Evolutionary conservation across 2,888 invertebrate species (phyloP).

Genomic region (Oeneis ivallda): DNA sequence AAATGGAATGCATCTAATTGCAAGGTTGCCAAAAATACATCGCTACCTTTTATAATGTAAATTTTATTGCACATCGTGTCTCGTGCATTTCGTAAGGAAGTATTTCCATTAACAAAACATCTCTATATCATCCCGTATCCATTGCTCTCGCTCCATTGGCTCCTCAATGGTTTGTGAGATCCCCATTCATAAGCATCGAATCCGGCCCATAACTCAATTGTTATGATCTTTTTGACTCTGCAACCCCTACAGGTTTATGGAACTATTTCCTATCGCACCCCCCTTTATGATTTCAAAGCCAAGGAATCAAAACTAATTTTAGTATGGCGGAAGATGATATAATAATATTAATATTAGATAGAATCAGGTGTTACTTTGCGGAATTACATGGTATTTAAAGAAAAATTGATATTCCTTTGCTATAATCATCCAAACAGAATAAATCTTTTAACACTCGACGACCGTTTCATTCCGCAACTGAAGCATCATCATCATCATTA

Average conservation of each 20-base stretch:
- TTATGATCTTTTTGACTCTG: conserved; percentile 34
- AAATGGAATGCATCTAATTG: not conserved
- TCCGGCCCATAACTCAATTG: conserved; percentile 36
- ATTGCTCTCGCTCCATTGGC: conserved; percentile 34
- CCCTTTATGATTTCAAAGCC: not conserved
- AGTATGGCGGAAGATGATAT: not conserved
- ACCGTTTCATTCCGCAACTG: no score
- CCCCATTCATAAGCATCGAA: conserved; percentile 36
- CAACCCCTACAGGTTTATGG: conserved; percentile 23
- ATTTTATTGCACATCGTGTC: not conserved
- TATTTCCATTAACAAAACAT: conserved; percentile 20
- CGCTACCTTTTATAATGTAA: not conserved
- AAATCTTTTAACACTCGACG: no score
- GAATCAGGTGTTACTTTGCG: no score
- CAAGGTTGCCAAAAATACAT: not conserved
- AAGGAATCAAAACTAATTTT: not conserved
- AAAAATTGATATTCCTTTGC: no score
- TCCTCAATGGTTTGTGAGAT: conserved; percentile 40
- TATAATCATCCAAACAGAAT: no score
- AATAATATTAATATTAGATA: not conserved
- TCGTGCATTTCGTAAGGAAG: not conserved
- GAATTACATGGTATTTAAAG: no score
- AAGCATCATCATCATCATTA: no score
- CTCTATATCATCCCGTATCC: conserved; percentile 29
- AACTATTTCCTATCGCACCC: conserved; percentile 2